Conservation (phyloP, 2,888 invertebrate genomes). For the Machimus atricapillus region DNA sequence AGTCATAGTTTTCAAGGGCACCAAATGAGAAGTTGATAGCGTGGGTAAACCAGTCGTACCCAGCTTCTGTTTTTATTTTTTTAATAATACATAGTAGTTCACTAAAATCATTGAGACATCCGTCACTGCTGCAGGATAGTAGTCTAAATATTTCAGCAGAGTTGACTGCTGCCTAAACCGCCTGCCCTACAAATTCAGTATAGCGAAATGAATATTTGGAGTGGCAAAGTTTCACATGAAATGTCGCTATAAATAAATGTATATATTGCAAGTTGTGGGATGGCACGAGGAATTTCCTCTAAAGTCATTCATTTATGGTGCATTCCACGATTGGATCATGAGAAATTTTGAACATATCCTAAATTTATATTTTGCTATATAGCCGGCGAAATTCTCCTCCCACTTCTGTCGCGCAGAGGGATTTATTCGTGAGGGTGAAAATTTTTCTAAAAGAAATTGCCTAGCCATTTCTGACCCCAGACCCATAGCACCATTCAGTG, state of each 20-base stretch:
- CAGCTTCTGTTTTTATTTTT: too few species aligned
- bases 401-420: not conserved
- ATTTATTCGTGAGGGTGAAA: not conserved
- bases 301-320: not conserved
- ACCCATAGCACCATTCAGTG: not conserved
- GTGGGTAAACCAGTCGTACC: too few species aligned
- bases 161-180: not conserved
- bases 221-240: not conserved
- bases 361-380: not conserved
- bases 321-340: not conserved
- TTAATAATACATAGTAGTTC: not conserved
- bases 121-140: not conserved
- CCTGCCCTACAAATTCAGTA: not conserved
- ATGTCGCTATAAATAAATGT: not conserved
- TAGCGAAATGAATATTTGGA: not conserved
- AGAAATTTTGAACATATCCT: not conserved
- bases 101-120: not conserved
- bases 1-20: too few species aligned
- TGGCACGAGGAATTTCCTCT: not conserved
- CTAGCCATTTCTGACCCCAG: not conserved
- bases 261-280: not conserved
- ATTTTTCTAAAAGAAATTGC: not conserved
- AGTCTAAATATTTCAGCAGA: not conserved
- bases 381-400: not conserved
- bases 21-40: too few species aligned